Evolutionary conservation across 2,113 vertebrate species (phyloP), one percentile per base, ranked within the genome.

Genomic region (rat (Rattus norvegicus)): DNA sequence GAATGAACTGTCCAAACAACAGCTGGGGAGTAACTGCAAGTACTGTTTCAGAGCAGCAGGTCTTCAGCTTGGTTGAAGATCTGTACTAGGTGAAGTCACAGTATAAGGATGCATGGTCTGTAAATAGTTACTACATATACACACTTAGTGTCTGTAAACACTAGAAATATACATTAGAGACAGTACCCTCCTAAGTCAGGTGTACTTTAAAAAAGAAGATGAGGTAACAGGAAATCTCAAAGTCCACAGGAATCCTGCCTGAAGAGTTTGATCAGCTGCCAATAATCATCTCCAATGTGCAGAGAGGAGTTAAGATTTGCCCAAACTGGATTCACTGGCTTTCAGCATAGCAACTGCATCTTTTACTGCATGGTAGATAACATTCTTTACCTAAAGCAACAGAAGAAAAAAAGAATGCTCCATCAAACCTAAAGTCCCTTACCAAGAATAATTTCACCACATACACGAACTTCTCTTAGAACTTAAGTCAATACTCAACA

Each of bases 301-400:
- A 90, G 95, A 96, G 97, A 93, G 94, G 97, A 97, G 92, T 97
- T 73, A 96, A 26, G 92, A 97, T 98, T 98, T 98, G 97, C 98
- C 94, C 70, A 98, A 97, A 95, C 98, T 98, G 85, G 98, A 98
- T 84, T 99, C 99, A 0, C 98, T 98, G 5, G 99, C 98, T 97
- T 98, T 98, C 94, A 99, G 98, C 97, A 99, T 98, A 96, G 98
- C 98, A 8, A 99, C 98, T 0, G 99, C 98, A 59, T 99, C 99
- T 95, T 99, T 99, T 72, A 99, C 99, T 67, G 99, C 99, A 0
- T 99, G 99, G 98, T 99, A 99, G 73, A 99, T 99, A 43, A 99
- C 99, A 96, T 99, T 99, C 98, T 99, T 99, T 96, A 99, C 99
- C 99, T 99, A 12, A 39, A 77, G 65, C 20, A 22, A 59, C 0